These are phyloP conservation scores for Microcebus jonahi DNA, from an alignment of 2,113 vertebrate species.

Conservation along the genomic window DNA sequence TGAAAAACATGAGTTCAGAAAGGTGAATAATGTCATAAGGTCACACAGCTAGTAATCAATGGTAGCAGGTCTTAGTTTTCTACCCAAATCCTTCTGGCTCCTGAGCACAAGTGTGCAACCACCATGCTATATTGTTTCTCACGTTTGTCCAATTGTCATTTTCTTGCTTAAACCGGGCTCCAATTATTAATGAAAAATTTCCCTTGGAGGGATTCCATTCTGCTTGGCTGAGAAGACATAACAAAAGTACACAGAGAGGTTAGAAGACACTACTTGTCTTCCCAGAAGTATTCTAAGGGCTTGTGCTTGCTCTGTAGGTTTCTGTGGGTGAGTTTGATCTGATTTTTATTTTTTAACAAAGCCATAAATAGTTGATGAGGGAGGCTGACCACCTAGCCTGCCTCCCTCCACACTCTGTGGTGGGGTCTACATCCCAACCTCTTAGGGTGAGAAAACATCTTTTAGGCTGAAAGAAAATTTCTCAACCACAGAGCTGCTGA, in stretches of 20 bases:
- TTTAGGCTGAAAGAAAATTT: background rate
- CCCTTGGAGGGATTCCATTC: background rate
- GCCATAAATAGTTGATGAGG: constrained; percentile 54
- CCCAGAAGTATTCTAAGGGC: background rate
- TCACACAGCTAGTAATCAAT: background rate
- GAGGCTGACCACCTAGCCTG: background rate
- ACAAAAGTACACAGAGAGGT: background rate
- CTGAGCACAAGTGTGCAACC: background rate
- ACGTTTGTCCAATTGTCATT: background rate
- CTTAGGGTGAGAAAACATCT: background rate
- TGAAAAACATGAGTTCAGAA: background rate
- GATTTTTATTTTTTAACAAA: constrained; percentile 45
- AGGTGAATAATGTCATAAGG: too few relatives aligned
- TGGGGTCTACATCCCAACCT: background rate
- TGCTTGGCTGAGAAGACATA: background rate
- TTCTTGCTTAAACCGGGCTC: background rate
- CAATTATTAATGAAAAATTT: background rate
- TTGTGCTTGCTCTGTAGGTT: background rate
- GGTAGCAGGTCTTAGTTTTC: background rate
- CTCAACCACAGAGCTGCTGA: background rate
- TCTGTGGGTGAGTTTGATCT: background rate
- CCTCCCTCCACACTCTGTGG: background rate
- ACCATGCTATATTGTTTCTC: background rate
- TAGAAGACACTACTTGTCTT: background rate
- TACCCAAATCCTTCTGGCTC: background rate